phyloP scores from a whole-genome alignment of 35 echinoderm and acorn worm species.

The Heliocidaris tuberculata region DNA sequence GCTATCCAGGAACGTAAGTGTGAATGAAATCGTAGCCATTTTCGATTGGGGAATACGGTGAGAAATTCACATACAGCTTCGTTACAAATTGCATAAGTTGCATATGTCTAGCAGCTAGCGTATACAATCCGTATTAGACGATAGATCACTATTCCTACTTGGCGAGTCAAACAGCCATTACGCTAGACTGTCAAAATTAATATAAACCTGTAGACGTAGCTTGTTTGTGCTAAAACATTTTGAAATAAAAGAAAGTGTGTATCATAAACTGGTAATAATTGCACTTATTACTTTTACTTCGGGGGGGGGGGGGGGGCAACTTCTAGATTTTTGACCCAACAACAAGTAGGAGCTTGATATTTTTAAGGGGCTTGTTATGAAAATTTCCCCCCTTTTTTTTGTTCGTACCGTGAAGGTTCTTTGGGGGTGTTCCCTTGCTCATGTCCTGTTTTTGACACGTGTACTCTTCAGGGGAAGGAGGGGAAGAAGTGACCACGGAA shows the following conservation, averaged over 20 bases:
- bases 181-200: too few species aligned
- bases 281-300: too few species aligned
- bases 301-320: too few species aligned
- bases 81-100: not conserved
- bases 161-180: too few species aligned
- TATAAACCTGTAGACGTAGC: too few species aligned
- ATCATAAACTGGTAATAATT: too few species aligned
- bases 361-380: not conserved
- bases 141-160: too few species aligned
- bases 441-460: constrained; percentile 33
- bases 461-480: not conserved
- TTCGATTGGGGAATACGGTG: not conserved
- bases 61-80: not conserved
- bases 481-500: not conserved
- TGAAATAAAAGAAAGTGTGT: too few species aligned
- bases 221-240: too few species aligned
- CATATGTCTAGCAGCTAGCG: not conserved
- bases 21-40: not conserved
- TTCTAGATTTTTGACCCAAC: too few species aligned
- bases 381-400: not conserved
- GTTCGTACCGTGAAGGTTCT: not conserved
- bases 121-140: too few species aligned
- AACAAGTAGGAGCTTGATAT: too few species aligned
- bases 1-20: not conserved
- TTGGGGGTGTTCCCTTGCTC: not conserved